Evolutionary conservation across 2,113 vertebrate genomes (phyloP), one percentile per base, ranked within the genome.

Genomic region (Elephas maximus): DNA sequence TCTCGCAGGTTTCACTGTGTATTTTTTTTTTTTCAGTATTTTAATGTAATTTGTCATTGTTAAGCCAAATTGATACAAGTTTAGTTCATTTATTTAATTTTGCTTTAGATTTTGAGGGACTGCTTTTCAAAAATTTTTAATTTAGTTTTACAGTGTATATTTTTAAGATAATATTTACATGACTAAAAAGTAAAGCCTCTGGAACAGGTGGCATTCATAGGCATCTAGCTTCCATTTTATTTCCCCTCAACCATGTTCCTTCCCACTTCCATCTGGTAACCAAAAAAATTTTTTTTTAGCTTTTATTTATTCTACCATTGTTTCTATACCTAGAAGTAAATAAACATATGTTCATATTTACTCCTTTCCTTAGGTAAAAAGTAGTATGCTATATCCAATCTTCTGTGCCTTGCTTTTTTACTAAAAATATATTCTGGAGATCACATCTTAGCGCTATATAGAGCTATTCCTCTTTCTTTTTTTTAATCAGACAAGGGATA

Each of bases 21-120:
- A 44, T 10, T 48, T 48, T 48, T 37, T 37, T 37, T 93, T 94
- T 91, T 86, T 78, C 51, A 78, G 62, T 71, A 37, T 30, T 69
- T 91, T 86, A 85, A n/a, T n/a, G 2, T 69, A 79, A 71, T 53
- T 79, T 62, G 18, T 90, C 45, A 81, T 9, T 87, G 10, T 51
- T 48, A 26, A 26, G 48, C 73, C 51, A 74, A 57, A 62, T 45
- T 53, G 37, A 69, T 44, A 45, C 20, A 51, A n/a, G 21, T 79
- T 91, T 83, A 90, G 76, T 87, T 95, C 14, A n/a, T 65, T 78
- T 89, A 33, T 65, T 82, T 96, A 1, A 9, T 93, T 77, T 88
- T 79, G 45, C 41, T 89, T 92, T 33, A 90, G 60, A 73, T 94
- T 85, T 93, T 77, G 79, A 74, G 92, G 18, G n/a, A 48, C 77